phyloP scores from a whole-genome alignment of 2,113 vertebrate genomes.

The Thamnaconus septentrionalis region DNA sequence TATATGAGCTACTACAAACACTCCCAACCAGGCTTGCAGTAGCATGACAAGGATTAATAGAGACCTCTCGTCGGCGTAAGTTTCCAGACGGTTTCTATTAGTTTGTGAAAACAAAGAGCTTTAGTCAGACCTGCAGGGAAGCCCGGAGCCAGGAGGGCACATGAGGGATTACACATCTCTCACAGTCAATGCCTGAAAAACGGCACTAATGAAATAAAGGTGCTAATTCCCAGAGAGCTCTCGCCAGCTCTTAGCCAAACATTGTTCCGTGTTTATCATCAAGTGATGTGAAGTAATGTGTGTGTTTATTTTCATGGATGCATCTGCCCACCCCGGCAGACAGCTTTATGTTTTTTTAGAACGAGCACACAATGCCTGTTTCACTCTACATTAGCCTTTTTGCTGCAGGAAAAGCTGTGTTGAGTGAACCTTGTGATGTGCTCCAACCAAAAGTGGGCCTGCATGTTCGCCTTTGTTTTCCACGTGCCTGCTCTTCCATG shows the following conservation, averaged over 20 bases:
- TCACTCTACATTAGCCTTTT: slow-evolving; percentile 70
- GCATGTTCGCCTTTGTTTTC: slow-evolving; percentile 67
- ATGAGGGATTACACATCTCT: slow-evolving; percentile 45
- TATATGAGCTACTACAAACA: no score
- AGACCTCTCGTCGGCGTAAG: slow-evolving; percentile 20
- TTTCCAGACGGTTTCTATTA: slow-evolving; percentile 70
- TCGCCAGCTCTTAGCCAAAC: slow-evolving; percentile 2
- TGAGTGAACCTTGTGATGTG: slow-evolving; percentile 65
- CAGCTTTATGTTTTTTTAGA: slow-evolving; percentile 34
- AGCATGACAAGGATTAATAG: slow-evolving; percentile 20
- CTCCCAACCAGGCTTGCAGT: background rate
- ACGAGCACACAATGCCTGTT: slow-evolving; percentile 51
- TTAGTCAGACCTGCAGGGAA: slow-evolving; percentile 43
- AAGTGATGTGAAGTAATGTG: background rate
- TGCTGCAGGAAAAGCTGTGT: slow-evolving; percentile 50
- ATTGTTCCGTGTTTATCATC: slow-evolving; percentile 27
- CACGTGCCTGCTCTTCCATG: slow-evolving; percentile 74
- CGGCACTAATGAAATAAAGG: no score
- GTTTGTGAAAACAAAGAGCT: slow-evolving; percentile 54
- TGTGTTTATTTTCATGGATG: slow-evolving; percentile 16
- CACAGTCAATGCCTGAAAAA: no score
- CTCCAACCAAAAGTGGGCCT: slow-evolving; percentile 53
- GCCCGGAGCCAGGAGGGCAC: slow-evolving; percentile 64
- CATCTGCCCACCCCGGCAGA: slow-evolving; percentile 22
- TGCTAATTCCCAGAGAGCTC: background rate